These are phyloP conservation scores for Sinella curviseta DNA, from an alignment of 1,140 invertebrate genomes.

Conservation along the genomic window DNA sequence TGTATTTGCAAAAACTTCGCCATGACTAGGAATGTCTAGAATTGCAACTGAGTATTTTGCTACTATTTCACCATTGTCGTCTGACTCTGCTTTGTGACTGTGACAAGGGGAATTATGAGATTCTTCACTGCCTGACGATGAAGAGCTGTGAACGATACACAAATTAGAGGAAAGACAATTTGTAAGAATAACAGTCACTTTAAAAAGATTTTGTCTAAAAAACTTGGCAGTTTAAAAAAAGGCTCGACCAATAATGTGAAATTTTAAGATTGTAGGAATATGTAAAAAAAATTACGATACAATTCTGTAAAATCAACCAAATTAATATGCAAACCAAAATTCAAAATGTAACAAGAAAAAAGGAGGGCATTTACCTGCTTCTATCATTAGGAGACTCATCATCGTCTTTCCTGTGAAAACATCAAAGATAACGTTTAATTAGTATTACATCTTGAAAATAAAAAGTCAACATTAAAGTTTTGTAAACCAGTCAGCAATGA, in stretches of 20 bases:
- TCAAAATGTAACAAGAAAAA: background rate
- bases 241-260: no score
- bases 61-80: slow-evolving; percentile 19
- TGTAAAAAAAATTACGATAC: no score
- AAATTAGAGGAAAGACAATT: no score
- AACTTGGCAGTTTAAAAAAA: no score
- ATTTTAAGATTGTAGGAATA: no score
- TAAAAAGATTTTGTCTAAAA: no score
- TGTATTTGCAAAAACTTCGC: background rate
- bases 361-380: background rate
- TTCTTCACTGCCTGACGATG: background rate
- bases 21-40: slow-evolving; percentile 30
- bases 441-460: no score
- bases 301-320: background rate
- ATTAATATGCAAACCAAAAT: background rate
- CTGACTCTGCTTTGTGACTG: slow-evolving; percentile 20
- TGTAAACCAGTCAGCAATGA: no score
- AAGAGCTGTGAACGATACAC: background rate
- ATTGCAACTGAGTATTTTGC: slow-evolving; percentile 40
- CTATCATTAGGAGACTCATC: background rate
- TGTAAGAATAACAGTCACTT: no score
- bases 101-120: background rate
- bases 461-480: no score
- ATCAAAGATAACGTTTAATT: background rate
- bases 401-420: slow-evolving; percentile 8